Evolutionary conservation across 2,797 vertebrate species (phyloP), one percentile per base, ranked within the genome.

Genomic region (Catamblyrhynchus diadema): DNA sequence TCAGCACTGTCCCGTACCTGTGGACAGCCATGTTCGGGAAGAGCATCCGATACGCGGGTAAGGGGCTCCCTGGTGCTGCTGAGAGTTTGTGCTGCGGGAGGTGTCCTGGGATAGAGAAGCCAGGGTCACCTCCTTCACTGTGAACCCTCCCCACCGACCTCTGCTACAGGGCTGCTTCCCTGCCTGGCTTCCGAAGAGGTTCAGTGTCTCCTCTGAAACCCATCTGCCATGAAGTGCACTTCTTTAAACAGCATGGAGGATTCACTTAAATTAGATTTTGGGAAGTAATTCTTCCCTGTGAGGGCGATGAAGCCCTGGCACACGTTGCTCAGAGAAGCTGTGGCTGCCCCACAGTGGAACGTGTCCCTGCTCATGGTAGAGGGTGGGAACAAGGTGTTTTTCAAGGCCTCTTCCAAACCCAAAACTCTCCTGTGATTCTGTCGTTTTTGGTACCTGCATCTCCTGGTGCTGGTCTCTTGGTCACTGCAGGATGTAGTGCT

Each of bases 11-110:
- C 93, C 99, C 99, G 2, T 99, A 99, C 77, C 98, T 99, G 93
- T 99, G 99, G 99, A 99, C 99, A 0, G 98, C 99, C 17, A 99
- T 99, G 99, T 99, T 99, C 28, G 99, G 99, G 88, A 99, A 99
- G 97, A 99, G 99, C 93, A 98, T 99, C 87, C 98, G 99, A 83
- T 99, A 99, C 3, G 98, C 98, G 12, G 99, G 99, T 99, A 96
- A 96, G 90, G 42, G 27, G 23, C 47, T 79, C 47, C 56, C 33
- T n/a, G 21, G 8, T 42, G 30, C 57, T 61, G 50, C 65, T 25
- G 12, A 17, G 35, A 14, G 10, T 32, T 71, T 64, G 44, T 82
- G 45, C 57, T 81, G 56, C 6, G 45, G 45, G 22, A 78, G 23
- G 18, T 72, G 41, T 56, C n/a, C 44, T 70, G 67, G 42, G 41